These are phyloP conservation scores for Poecilus cupreus DNA, from an alignment of 2,888 invertebrate species.

Conservation along the genomic window DNA sequence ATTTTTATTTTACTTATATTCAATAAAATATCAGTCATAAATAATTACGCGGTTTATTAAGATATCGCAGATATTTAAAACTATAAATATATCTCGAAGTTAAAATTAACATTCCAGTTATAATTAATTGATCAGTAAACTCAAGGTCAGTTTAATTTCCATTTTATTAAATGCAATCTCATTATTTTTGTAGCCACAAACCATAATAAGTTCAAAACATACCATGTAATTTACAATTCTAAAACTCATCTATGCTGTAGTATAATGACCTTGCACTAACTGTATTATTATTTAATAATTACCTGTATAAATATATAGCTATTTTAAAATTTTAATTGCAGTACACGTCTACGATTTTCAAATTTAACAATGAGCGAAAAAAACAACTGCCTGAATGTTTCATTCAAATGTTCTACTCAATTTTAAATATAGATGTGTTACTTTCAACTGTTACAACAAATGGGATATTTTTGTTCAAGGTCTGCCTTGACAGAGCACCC, in stretches of 20 bases:
- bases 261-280: constrained; percentile 26
- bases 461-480: constrained; percentile 30
- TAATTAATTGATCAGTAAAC: constrained; percentile 17
- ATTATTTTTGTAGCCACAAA: constrained; percentile 21
- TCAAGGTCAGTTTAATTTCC: constrained; percentile 5
- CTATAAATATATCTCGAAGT: constrained; percentile 1
- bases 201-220: background rate
- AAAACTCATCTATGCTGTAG: background rate
- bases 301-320: background rate
- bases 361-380: constrained; percentile 14
- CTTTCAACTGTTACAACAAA: constrained; percentile 1
- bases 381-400: background rate
- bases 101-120: constrained; percentile 1
- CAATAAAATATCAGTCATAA: background rate
- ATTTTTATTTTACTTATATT: background rate
- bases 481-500: constrained; percentile 36
- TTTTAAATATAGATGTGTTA: background rate
- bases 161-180: constrained; percentile 2
- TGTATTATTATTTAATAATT: constrained; percentile 31
- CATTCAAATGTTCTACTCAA: constrained; percentile 1
- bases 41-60: background rate
- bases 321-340: constrained; percentile 14
- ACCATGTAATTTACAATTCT: constrained; percentile 25
- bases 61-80: background rate
- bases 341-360: background rate